These are phyloP conservation scores for Acanthosepion esculentum DNA, from an alignment of 2,888 invertebrate species.

Conservation along the genomic window DNA sequence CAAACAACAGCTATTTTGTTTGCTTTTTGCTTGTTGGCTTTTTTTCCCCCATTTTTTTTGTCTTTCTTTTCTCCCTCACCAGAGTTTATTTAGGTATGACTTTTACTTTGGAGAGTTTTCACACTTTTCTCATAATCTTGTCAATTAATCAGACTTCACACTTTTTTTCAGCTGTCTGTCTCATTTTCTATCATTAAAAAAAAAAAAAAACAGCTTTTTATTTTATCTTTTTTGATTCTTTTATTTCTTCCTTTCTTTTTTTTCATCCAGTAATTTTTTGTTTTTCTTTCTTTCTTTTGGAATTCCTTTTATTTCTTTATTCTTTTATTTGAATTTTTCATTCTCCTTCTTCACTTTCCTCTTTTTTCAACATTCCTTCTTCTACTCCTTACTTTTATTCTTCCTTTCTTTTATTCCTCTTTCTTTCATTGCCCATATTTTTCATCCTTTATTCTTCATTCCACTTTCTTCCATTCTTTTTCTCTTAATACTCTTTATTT, in stretches of 20 bases:
- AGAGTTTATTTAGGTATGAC: not conserved
- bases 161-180: not conserved
- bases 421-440: not conserved
- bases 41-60: no score
- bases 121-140: slow-evolving; percentile 16
- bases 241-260: not conserved
- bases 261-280: not conserved
- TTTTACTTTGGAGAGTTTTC: not conserved
- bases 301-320: not conserved
- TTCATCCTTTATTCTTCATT: not conserved
- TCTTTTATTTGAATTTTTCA: not conserved
- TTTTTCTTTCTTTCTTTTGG: not conserved
- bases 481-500: no score
- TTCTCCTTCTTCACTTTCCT: no score
- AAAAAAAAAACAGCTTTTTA: not conserved
- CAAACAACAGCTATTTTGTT: not conserved
- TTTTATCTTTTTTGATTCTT: not conserved
- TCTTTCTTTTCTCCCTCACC: not conserved
- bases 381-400: not conserved
- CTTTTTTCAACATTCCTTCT: not conserved
- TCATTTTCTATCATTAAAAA: not conserved
- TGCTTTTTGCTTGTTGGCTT: not conserved
- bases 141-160: not conserved
- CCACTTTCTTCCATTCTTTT: not conserved
- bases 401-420: not conserved